Conservation (phyloP, 1,140 invertebrate genomes). For the Liolophura sinensis region DNA sequence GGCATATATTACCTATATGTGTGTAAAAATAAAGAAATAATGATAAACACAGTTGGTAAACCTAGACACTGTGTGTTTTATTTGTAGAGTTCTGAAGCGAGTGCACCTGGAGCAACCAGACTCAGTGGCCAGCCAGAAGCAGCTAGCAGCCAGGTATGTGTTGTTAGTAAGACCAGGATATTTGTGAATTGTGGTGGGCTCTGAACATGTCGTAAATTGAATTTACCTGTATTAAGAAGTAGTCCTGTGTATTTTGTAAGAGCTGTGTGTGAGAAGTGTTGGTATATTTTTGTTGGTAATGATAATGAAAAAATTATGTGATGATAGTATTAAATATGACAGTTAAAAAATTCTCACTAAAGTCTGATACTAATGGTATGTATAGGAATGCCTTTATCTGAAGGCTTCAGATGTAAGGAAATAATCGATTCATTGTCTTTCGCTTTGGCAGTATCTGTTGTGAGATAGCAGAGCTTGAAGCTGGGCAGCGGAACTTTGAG, state of each 20-base stretch:
- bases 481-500: constrained; percentile 68
- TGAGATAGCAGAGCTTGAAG: constrained; percentile 70
- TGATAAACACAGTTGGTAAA: background rate
- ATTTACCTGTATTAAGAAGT: no score
- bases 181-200: background rate
- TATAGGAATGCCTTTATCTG: constrained; percentile 3
- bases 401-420: background rate
- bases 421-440: background rate
- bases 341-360: background rate
- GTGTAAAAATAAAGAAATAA: background rate
- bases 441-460: constrained; percentile 66
- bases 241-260: no score
- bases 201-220: constrained; percentile 4
- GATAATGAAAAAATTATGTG: no score
- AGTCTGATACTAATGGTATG: background rate
- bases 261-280: constrained; percentile 2
- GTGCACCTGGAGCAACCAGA: constrained; percentile 67
- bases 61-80: background rate
- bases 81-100: constrained; percentile 67
- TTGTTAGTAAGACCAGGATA: background rate
- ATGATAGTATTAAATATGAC: background rate
- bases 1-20: background rate
- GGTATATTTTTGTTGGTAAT: background rate
- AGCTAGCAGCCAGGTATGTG: constrained; percentile 62
- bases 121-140: constrained; percentile 63